Base-by-base conservation (phyloP, 1,140 invertebrate genomes). In the Armadillidium nasatum region DNA sequence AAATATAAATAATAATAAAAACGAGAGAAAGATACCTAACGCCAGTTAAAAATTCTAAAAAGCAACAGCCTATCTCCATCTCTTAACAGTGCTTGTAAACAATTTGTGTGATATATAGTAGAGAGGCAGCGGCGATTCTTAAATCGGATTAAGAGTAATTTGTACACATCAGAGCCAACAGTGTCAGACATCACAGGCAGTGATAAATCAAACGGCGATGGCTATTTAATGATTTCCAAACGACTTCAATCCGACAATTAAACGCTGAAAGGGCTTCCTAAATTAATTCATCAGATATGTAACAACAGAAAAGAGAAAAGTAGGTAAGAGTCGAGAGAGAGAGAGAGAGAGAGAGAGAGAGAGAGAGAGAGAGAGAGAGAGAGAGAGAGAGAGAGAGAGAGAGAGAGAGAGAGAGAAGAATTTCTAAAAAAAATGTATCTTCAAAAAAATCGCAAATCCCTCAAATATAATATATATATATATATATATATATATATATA, bases 351-450 rank as follows among this genome's bases (percentile, higher is more conserved):
- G 22, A 45, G 71, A 33, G 44, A 33, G 44, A 45, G 44, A 45
- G n/a, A n/a, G 44, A n/a, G 44, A 46, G 44, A 72, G 44, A 33
- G 33, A 72, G 72, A 13, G 43, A 11, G 45, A 11, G 72, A 13
- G 72, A 15, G 43, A 9, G 72, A 33, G 33, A 13, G 72, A 50
- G 43, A 50, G 72, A 21, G 45, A 50, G 45, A 43, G 72, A 73
- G 72, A 50, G 33, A 23, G 69, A 23, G 33, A 33, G 33, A 33
- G 33, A 33, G 33, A 33, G 33, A 33, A 6, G 33, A 33, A n/a
- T n/a, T n/a, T n/a, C n/a, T n/a, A n/a, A n/a, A n/a, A n/a, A n/a
- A n/a, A n/a, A n/a, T n/a, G n/a, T n/a, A n/a, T n/a, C n/a, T n/a
- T n/a, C n/a, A n/a, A n/a, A n/a, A n/a, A n/a, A n/a, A n/a, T n/a